Percentiles rank a stretch among this genome's conserved stretches.
phyloP scores from a whole-genome alignment of 2,888 invertebrate genomes.

The Agrochola litura region DNA sequence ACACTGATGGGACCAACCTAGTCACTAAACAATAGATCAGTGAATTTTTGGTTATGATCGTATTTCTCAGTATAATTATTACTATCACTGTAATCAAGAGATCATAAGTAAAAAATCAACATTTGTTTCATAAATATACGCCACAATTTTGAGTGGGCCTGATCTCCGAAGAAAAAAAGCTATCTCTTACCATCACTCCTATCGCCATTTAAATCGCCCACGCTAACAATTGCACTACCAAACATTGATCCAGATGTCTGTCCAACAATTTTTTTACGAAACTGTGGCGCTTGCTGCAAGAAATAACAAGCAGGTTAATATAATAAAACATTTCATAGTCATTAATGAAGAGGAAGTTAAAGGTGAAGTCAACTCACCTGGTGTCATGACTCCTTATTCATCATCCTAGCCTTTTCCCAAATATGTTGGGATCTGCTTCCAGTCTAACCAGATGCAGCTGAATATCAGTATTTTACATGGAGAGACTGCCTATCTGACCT shows the following conservation, averaged over 20 bases:
- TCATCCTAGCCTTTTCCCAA: background rate
- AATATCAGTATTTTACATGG: background rate
- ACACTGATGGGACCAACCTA: background rate
- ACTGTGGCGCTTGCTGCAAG: conserved; percentile 43
- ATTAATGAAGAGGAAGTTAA: background rate
- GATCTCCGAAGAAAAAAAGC: background rate
- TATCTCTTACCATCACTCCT: conserved; percentile 65
- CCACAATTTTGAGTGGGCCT: background rate
- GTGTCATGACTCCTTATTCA: too few relatives aligned
- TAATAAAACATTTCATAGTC: background rate
- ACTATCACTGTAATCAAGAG: too few relatives aligned
- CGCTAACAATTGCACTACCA: conserved; percentile 68
- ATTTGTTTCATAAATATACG: background rate
- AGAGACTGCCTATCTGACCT: too few relatives aligned
- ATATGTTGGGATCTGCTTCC: background rate
- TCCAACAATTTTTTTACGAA: conserved; percentile 60
- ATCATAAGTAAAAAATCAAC: background rate
- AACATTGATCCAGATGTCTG: conserved; percentile 54
- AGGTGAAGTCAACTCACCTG: background rate
- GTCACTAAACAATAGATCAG: background rate
- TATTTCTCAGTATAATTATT: too few relatives aligned
- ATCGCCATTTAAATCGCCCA: conserved; percentile 72
- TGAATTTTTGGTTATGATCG: too few relatives aligned
- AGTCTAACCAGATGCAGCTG: background rate
- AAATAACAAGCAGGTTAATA: background rate